These are phyloP conservation scores for Tipula vernalis DNA, from an alignment of 2,888 invertebrate genomes.

Conservation along the genomic window DNA sequence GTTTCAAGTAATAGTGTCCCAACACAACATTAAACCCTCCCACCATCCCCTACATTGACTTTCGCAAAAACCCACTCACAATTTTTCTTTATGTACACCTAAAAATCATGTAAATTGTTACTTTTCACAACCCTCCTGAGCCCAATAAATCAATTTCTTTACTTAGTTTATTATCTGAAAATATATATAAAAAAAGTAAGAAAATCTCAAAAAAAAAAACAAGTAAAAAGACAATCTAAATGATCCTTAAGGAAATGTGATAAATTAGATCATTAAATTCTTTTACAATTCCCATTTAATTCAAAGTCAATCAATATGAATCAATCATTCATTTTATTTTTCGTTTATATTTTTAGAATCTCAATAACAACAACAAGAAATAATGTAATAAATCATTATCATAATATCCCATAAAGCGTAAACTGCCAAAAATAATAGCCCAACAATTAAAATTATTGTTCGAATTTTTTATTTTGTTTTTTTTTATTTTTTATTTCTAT, in stretches of 20 bases:
- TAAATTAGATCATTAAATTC: slow-evolving; percentile 4
- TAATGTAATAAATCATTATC: background rate
- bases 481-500: background rate
- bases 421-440: background rate
- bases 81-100: background rate
- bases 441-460: background rate
- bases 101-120: background rate
- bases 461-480: background rate
- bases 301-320: background rate
- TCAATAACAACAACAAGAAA: background rate
- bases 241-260: background rate
- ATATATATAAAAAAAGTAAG: background rate
- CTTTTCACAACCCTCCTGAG: background rate
- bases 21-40: background rate
- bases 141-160: background rate
- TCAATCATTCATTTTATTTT: background rate
- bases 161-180: background rate
- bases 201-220: background rate
- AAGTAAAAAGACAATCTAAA: background rate
- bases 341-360: background rate
- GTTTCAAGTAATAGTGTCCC: background rate
- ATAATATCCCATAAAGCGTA: background rate
- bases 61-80: background rate
- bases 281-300: background rate
- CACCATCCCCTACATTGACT: background rate